Conservation (phyloP, 64 coral and sea anemone species). For the Montipora cactus region DNA sequence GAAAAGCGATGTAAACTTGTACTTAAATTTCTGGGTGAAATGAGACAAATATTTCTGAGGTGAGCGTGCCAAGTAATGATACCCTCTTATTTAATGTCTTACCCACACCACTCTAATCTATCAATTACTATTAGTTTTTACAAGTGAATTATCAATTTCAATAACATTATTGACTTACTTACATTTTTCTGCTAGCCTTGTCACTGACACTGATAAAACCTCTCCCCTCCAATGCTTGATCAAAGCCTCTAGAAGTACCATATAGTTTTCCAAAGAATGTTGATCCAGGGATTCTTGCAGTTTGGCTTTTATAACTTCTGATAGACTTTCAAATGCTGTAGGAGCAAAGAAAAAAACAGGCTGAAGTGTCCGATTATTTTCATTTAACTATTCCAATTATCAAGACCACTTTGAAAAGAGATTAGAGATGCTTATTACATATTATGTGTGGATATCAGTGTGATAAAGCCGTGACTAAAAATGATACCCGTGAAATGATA, state of each 20-base stretch:
- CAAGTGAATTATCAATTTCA: background rate
- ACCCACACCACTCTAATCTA: too few relatives aligned
- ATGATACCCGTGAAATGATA: too few relatives aligned
- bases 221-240: slow-evolving; percentile 51
- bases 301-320: slow-evolving; percentile 20
- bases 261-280: background rate
- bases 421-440: too few relatives aligned
- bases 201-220: slow-evolving; percentile 33
- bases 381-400: too few relatives aligned
- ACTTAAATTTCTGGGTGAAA: too few relatives aligned
- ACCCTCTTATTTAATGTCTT: too few relatives aligned
- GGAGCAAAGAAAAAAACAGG: background rate
- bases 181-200: slow-evolving; percentile 35
- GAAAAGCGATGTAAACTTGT: too few relatives aligned
- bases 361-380: background rate
- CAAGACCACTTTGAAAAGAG: too few relatives aligned
- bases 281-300: slow-evolving; percentile 25
- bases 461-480: too few relatives aligned
- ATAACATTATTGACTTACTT: background rate
- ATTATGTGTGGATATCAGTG: too few relatives aligned
- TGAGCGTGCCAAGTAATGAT: too few relatives aligned
- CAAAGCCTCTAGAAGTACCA: slow-evolving; percentile 35
- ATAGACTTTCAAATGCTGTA: slow-evolving; percentile 41
- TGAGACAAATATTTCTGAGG: too few relatives aligned
- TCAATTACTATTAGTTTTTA: background rate